Evolutionary conservation across 2,113 vertebrate genomes (phyloP), one percentile per base, ranked within the genome.

Genomic region (Pterocles gutturalis): DNA sequence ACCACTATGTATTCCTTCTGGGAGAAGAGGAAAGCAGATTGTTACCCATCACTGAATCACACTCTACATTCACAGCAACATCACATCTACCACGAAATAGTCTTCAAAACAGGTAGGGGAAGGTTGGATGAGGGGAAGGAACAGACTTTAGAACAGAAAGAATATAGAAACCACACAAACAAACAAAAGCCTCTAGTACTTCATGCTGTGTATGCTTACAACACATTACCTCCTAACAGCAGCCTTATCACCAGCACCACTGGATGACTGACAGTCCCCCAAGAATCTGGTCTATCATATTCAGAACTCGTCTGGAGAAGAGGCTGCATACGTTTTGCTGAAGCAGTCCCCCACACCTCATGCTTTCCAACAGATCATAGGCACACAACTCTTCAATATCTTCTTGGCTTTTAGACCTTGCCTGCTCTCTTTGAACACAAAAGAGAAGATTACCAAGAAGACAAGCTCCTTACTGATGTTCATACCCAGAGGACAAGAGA

Each of bases 71-170:
- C 67, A 83, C 11, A 91, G 58, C 49, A 69, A 28, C 17, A 77
- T 17, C 3, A 0, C 45, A 70, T 33, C 58, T 83, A 36, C 33
- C 10, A 34, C 21, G 8, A 58, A 62, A 45, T 0, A 58, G 25
- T 22, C 58, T 57, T 65, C 54, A 46, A 46, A 29, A 69, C n/a
- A 77, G 22, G 38, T 11, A n/a, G 9, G 3, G 17, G 9, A 62
- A 3, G n/a, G 45, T 38, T 78, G 31, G 8, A 57, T 5, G 24
- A 73, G 46, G 6, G 22, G 38, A 79, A 79, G 5, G 9, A 62
- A 57, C 1, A 87, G 33, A 51, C 15, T 73, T 83, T 7, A 45
- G 10, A 71, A 77, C 11, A 86, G 36, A 61, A n/a, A 9, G 10
- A 72, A 61, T 51, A 46, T 2, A 82, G 38, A 66, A 91, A 54